Evolutionary conservation across 2,113 vertebrate genomes (phyloP), one percentile per base, ranked within the genome.

Genomic region (Psilopsiagon aymara): DNA sequence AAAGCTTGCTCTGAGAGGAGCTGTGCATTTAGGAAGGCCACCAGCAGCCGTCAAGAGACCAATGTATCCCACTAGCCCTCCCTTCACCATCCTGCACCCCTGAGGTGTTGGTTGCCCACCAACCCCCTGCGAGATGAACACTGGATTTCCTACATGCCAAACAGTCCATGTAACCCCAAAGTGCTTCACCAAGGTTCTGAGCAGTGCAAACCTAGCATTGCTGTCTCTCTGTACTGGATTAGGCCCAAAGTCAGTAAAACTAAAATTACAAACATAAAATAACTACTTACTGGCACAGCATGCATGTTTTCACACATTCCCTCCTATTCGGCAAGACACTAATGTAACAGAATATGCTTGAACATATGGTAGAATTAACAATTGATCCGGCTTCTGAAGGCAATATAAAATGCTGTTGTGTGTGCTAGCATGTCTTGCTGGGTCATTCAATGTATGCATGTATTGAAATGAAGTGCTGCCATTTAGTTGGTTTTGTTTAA

Each of bases 231-330:
- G 0, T 17, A 44, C 87, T 95, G 95, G 88, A 94, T 91, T 10
- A 85, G 52, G 49, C 81, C 93, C 86, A 96, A 96, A 94, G 83
- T 96, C 92, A 95, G 83, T 97, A 97, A 97, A 96, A 94, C 94
- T 96, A 81, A 96, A 97, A 95, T 86, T 94, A 57, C 94, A 94
- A 97, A 94, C 88, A 91, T 95, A 96, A 96, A 98, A 93, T 92
- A 66, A 95, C 89, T 96, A 86, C 91, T 94, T 94, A 91, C 93
- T 95, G 92, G 89, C 94, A 96, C 94, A 96, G 92, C 93, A 90
- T 94, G 93, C 71, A n/a, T 94, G 85, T 95, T 96, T 95, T 97
- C 90, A 96, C 94, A 96, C 94, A 85, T 95, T 94, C 71, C 94
- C 87, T 78, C 49, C 77, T 68, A 71, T 86, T 91, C 80, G 4